These are phyloP conservation scores for Lindbergichthys nudifrons DNA, from an alignment of 2,797 vertebrate species.

Conservation along the genomic window DNA sequence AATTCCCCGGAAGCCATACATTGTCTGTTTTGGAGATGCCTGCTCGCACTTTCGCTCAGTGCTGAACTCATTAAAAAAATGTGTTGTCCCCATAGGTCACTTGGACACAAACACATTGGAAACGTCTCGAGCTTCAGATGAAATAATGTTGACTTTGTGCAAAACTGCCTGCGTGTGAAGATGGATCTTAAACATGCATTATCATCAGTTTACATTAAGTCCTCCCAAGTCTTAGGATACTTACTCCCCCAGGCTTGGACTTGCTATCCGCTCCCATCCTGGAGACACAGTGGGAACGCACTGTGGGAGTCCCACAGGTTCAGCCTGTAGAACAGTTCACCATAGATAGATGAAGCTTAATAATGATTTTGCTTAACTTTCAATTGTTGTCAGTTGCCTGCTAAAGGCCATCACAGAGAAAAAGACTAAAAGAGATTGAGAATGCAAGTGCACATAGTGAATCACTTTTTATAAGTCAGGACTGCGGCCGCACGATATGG, in stretches of 20 bases:
- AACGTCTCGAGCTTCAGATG: too few relatives aligned
- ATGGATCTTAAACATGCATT: neutral
- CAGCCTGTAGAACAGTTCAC: conserved; percentile 11
- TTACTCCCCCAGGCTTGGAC: neutral
- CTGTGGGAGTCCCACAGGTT: conserved; percentile 7
- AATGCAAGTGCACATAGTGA: neutral
- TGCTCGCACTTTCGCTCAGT: too few relatives aligned
- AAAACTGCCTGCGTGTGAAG: neutral
- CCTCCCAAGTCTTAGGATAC: neutral
- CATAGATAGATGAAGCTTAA: neutral
- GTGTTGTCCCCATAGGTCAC: too few relatives aligned
- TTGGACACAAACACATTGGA: too few relatives aligned
- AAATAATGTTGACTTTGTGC: neutral
- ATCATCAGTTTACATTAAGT: conserved; percentile 2
- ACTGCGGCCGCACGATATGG: too few relatives aligned
- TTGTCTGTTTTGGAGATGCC: too few relatives aligned
- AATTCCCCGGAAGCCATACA: too few relatives aligned
- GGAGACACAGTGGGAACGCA: conserved; percentile 25
- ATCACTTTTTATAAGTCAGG: too few relatives aligned
- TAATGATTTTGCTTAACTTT: neutral
- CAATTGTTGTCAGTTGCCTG: neutral
- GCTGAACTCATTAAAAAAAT: too few relatives aligned
- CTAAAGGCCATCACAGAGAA: neutral
- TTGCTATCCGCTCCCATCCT: conserved; percentile 17
- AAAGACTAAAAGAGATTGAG: neutral